Evolutionary conservation across 2,888 invertebrate species (phyloP), one percentile per base, ranked within the genome.

Genomic region (Podotricha telesiphe): DNA sequence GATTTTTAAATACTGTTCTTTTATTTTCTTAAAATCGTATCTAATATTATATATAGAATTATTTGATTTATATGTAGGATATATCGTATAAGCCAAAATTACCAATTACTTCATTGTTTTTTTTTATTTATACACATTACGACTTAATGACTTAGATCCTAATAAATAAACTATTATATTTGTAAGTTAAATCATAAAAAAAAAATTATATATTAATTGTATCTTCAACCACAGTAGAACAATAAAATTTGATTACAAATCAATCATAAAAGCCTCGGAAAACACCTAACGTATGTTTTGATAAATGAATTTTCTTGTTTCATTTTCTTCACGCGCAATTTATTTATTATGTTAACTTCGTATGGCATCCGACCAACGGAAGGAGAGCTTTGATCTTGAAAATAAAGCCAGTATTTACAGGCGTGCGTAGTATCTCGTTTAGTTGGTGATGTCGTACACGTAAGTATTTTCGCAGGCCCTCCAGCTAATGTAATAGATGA

Each of bases 401-500:
- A 55, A 48, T 45, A 15, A 34, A 28, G 65, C 28, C 20, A 62
- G 61, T 65, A 50, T 73, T 73, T 73, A 59, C 45, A 67, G 67
- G 37, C 67, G 75, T 73, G 75, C 75, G 74, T 78, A 61, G 77
- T 84, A 76, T 85, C 90, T 78, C 11, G 63, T 68, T 80, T 83
- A 19, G 69, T 51, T 88, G 89, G 89, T 80, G 74, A 77, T 79
- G 77, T 81, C 83, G 82, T 86, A 86, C 85, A 86, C 87, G 86
- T 86, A 74, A 76, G 79, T 75, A 80, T 81, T 86, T 86, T 86
- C 84, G 84, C 85, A 84, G 82, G 87, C 87, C 86, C 87, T 88
- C 86, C 80, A 84, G 86, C 89, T 93, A 92, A 93, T 92, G 91
- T 89, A 91, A 92, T 93, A 92, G 87, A 92, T 90, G 91, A 92